These are phyloP conservation scores for Thereva unica DNA, from an alignment of 2,888 invertebrate species.

Conservation along the genomic window DNA sequence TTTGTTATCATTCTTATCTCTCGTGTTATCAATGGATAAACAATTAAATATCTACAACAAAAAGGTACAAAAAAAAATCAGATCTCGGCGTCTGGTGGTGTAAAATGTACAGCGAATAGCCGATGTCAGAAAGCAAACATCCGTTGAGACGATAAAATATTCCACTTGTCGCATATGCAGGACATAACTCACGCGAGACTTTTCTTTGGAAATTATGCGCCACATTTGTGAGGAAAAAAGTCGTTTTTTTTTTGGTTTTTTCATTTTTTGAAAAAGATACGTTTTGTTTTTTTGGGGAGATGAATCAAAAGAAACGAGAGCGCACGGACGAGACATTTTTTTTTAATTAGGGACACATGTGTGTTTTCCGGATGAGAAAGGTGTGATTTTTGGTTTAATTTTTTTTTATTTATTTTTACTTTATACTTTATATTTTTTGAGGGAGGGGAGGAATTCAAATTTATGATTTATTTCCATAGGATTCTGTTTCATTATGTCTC, in stretches of 20 bases:
- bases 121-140: constrained; percentile 29
- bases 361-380: constrained; percentile 12
- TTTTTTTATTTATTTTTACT: neutral
- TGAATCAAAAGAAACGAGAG: constrained; percentile 1
- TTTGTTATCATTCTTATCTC: too few relatives aligned
- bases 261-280: neutral
- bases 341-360: constrained; percentile 33
- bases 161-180: constrained; percentile 25
- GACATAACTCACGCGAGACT: neutral
- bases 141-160: constrained; percentile 30
- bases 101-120: constrained; percentile 18
- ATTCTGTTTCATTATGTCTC: too few relatives aligned
- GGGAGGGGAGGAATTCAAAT: too few relatives aligned
- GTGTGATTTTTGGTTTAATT: neutral
- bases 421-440: too few relatives aligned
- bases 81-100: too few relatives aligned
- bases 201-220: constrained; percentile 6
- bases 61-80: too few relatives aligned
- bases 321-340: constrained; percentile 2
- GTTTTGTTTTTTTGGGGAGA: neutral
- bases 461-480: too few relatives aligned
- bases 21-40: too few relatives aligned
- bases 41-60: too few relatives aligned
- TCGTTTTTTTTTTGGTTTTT: too few relatives aligned
- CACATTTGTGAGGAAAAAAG: neutral